Evolutionary conservation across 1,140 invertebrate genomes (phyloP).

Genomic region (Brachionus angularis): DNA sequence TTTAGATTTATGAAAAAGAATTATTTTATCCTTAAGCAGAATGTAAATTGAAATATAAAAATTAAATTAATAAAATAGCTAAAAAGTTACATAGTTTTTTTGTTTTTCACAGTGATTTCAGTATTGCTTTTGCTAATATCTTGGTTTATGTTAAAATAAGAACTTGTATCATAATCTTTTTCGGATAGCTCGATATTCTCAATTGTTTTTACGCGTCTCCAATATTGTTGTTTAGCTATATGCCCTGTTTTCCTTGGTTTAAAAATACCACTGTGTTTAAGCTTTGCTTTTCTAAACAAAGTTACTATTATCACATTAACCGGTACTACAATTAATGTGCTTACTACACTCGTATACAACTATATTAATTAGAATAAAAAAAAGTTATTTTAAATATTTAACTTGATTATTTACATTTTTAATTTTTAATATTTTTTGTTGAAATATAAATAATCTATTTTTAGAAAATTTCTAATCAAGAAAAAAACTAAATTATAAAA

Average conservation of each 20-base stretch:
- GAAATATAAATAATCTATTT: too few species aligned
- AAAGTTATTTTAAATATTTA: constrained; percentile 50
- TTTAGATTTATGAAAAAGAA: not conserved
- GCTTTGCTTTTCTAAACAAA: constrained; percentile 51
- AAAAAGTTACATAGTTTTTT: not conserved
- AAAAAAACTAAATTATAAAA: too few species aligned
- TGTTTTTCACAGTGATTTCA: not conserved
- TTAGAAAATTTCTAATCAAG: too few species aligned
- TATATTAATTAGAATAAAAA: constrained; percentile 50
- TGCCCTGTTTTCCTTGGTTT: constrained; percentile 41
- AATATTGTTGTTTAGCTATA: constrained; percentile 32
- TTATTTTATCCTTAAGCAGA: not conserved
- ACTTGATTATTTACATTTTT: constrained; percentile 43
- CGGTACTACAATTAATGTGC: constrained; percentile 54
- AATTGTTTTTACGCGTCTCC: constrained; percentile 26
- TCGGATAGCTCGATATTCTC: constrained; percentile 35
- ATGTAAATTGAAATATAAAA: constrained; percentile 1
- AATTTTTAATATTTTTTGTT: too few species aligned
- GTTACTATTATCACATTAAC: constrained; percentile 52
- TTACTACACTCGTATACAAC: constrained; percentile 52
- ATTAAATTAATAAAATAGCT: not conserved
- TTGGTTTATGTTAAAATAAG: constrained; percentile 9
- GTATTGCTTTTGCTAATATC: not conserved
- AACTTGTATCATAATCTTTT: not conserved
- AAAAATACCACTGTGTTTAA: constrained; percentile 13